Base-by-base conservation (phyloP, 2,797 vertebrate genomes). In the Manis javanica region DNA sequence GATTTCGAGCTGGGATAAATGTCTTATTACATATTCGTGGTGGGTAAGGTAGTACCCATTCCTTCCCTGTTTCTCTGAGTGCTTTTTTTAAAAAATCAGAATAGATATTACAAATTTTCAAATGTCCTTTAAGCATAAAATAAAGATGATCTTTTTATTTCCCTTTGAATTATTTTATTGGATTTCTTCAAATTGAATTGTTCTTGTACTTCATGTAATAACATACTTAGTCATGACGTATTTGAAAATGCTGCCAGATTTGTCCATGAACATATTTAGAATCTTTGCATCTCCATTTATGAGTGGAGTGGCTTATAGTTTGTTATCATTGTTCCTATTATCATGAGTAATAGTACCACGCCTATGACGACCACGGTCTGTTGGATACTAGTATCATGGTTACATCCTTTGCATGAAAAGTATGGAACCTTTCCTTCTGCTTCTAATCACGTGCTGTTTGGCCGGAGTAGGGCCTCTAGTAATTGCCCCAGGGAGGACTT, bases 251-350 rank as follows among this genome's bases (percentile, higher is more conserved):
- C 23, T 23, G 21, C 57, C 53, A 11, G 18, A 21, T 46, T 53
- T n/a, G 63, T 68, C 85, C 59, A 21, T 34, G 31, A 26, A 51
- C 2, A 6, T 0, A 16, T 68, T 92, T 59, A 46, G 72, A 55
- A 72, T 6, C 24, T 64, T 57, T 24, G 26, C 55, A 3, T 78
- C 37, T 71, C 0, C 23, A 1, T 46, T 78, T 37, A 2, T 24
- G 91, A 57, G 21, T 59, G 71, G 49, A 39, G 68, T 7, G 16
- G 29, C 63, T 46, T 18, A 0, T 0, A 12, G 69, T 51, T 49
- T 15, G 2, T 10, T 53, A 1, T 69, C 16, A 15, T 11, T 1
- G n/a, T 74, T 15, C 6, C 53, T n/a, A 0, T 68, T 16, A 31
- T 13, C 31, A 5, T 34, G 42, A 31, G 63, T 9, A 9, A 7